A percentile compares a stretch with the other conserved stretches of the same genome.
phyloP scores from a whole-genome alignment of 1,140 invertebrate species.

The Sitophilus oryzae region DNA sequence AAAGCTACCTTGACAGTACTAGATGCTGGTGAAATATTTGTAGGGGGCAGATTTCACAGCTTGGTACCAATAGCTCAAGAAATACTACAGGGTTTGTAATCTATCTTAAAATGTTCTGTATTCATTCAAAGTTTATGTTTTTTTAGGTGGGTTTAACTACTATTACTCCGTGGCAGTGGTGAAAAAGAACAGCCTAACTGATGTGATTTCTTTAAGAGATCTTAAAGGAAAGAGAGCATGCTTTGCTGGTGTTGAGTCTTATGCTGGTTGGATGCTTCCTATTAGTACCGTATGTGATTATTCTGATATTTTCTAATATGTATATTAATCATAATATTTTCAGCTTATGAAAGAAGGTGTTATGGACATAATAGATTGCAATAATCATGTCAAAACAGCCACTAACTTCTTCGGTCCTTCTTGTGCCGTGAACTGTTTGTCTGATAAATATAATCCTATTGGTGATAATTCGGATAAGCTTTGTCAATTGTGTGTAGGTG shows the following conservation, averaged over 20 bases:
- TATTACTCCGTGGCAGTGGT: conserved; percentile 84
- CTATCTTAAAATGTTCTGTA: too few species aligned
- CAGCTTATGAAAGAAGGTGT: conserved; percentile 75
- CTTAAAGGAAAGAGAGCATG: conserved; percentile 76
- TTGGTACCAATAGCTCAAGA: conserved; percentile 86
- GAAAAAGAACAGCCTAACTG: conserved; percentile 57
- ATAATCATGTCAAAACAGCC: conserved; percentile 92
- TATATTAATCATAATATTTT: conserved; percentile 29
- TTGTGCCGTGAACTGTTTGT: conserved; percentile 88
- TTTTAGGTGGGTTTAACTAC: conserved; percentile 49
- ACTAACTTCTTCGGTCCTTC: conserved; percentile 84
- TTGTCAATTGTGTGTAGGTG: conserved; percentile 79
- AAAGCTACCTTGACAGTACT: conserved; percentile 79
- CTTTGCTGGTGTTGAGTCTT: conserved; percentile 82
- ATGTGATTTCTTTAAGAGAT: conserved; percentile 59
- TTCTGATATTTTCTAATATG: conserved; percentile 9
- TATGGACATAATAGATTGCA: conserved; percentile 84
- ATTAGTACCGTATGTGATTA: conserved; percentile 63
- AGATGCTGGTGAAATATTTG: conserved; percentile 90
- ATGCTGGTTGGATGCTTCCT: conserved; percentile 91
- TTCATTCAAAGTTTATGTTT: too few species aligned
- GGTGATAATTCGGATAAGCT: conserved; percentile 72
- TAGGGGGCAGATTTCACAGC: conserved; percentile 87
- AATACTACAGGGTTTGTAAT: conserved; percentile 51
- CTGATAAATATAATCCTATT: conserved; percentile 91